These are phyloP conservation scores for Plemyria rubiginata DNA, from an alignment of 2,888 invertebrate species.

Conservation along the genomic window DNA sequence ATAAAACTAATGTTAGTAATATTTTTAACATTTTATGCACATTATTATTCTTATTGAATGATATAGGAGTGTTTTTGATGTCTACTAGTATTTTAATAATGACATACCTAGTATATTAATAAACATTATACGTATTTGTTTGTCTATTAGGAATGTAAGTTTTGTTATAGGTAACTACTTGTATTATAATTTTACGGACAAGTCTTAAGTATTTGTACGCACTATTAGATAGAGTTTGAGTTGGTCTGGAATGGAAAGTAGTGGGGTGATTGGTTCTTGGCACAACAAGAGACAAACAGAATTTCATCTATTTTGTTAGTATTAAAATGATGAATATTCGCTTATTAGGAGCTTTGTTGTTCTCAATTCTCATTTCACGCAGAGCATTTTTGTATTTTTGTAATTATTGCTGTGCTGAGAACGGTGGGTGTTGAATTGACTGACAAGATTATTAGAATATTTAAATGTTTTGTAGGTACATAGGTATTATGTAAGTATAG, in stretches of 20 bases:
- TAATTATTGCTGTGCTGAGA: slow-evolving; percentile 67
- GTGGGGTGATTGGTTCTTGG: slow-evolving; percentile 61
- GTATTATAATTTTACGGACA: slow-evolving; percentile 35
- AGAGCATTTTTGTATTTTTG: slow-evolving; percentile 39
- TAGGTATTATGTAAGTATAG: slow-evolving; percentile 55
- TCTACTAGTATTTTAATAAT: slow-evolving; percentile 22
- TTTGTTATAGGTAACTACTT: slow-evolving; percentile 42
- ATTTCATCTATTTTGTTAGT: slow-evolving; percentile 22
- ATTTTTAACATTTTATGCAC: slow-evolving; percentile 30
- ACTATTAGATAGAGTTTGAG: slow-evolving; percentile 40
- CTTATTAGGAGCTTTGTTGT: slow-evolving; percentile 41
- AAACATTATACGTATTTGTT: slow-evolving; percentile 38
- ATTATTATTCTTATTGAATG: slow-evolving; percentile 18
- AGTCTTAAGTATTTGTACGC: slow-evolving; percentile 44
- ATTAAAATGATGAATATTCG: slow-evolving; percentile 20
- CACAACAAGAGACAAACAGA: slow-evolving; percentile 51
- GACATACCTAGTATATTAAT: slow-evolving; percentile 14
- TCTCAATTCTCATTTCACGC: slow-evolving; percentile 28
- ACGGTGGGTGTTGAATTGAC: slow-evolving; percentile 71
- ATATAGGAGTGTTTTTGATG: slow-evolving; percentile 23
- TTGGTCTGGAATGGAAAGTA: slow-evolving; percentile 54
- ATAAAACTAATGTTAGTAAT: slow-evolving; percentile 14
- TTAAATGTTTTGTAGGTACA: slow-evolving; percentile 74
- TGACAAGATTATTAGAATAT: slow-evolving; percentile 71
- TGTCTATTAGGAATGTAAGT: slow-evolving; percentile 41